A percentile compares a stretch with the other conserved stretches of the same genome.
Evolutionary conservation across 2,888 invertebrate genomes (phyloP).

Genomic region (Trichopoda pennipes): DNA sequence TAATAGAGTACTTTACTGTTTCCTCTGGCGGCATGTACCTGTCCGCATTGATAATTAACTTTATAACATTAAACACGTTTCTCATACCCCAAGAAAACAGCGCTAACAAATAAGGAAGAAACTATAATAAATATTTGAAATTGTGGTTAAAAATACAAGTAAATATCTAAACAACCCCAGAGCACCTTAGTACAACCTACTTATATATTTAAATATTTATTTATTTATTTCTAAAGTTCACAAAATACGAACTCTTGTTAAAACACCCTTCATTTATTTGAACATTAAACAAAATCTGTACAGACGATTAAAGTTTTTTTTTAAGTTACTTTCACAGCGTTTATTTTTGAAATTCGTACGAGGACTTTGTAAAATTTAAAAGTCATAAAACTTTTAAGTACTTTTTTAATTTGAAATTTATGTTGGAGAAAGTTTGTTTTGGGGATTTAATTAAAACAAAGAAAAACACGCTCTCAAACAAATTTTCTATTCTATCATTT

Average conservation of each 20-base stretch:
- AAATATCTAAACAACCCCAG: neutral
- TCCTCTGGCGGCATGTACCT: slow-evolving; percentile 57
- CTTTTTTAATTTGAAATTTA: slow-evolving; percentile 48
- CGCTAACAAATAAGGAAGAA: neutral
- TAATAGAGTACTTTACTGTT: slow-evolving; percentile 16
- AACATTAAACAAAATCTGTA: slow-evolving; percentile 34
- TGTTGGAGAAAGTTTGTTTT: slow-evolving; percentile 42
- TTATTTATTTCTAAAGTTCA: neutral
- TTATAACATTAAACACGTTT: slow-evolving; percentile 61
- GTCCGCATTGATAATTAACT: slow-evolving; percentile 67
- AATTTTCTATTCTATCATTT: slow-evolving; percentile 26
- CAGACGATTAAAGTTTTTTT: slow-evolving; percentile 42
- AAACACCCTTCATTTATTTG: slow-evolving; percentile 43
- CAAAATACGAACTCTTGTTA: neutral
- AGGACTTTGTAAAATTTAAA: slow-evolving; percentile 40
- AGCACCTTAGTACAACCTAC: slow-evolving; percentile 1
- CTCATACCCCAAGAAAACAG: slow-evolving; percentile 28
- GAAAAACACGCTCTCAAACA: neutral
- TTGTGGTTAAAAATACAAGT: slow-evolving; percentile 38
- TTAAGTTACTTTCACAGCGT: slow-evolving; percentile 48
- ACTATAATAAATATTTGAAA: slow-evolving; percentile 51
- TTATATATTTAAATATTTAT: neutral
- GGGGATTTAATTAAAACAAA: slow-evolving; percentile 56
- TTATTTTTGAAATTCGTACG: neutral
- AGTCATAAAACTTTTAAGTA: slow-evolving; percentile 54